phyloP scores from a whole-genome alignment of 2,113 vertebrate genomes.

The Tragulus kanchil region DNA sequence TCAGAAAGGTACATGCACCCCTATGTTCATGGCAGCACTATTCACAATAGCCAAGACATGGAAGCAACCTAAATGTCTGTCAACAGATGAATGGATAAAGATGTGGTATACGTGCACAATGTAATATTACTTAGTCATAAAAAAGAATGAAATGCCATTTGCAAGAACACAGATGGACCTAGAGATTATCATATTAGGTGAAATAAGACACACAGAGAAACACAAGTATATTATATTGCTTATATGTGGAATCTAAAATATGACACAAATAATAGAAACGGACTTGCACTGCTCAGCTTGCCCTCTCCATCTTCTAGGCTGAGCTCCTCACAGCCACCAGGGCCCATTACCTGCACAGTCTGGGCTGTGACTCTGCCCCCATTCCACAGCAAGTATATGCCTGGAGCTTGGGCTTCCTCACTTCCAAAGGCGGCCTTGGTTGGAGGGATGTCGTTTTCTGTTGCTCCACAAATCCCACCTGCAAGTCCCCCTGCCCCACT shows the following conservation, averaged over 20 bases:
- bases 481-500: neutral
- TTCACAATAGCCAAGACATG: rapidly evolving
- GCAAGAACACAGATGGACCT: neutral
- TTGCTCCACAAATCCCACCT: neutral
- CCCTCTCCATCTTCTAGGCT: neutral
- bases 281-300: neutral
- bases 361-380: neutral
- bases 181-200: neutral
- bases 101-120: no score
- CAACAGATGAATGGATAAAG: neutral
- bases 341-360: neutral
- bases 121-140: neutral
- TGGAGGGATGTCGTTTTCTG: neutral
- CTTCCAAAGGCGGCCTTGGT: neutral
- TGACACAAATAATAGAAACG: neutral
- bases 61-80: neutral
- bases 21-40: neutral
- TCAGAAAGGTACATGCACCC: neutral
- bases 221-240: neutral
- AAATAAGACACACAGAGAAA: neutral
- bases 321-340: neutral
- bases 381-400: neutral
- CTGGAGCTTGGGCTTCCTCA: neutral
- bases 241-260: neutral
- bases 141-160: neutral